Conservation (phyloP, 2,888 invertebrate genomes). For the Cephus nigrinus region DNA sequence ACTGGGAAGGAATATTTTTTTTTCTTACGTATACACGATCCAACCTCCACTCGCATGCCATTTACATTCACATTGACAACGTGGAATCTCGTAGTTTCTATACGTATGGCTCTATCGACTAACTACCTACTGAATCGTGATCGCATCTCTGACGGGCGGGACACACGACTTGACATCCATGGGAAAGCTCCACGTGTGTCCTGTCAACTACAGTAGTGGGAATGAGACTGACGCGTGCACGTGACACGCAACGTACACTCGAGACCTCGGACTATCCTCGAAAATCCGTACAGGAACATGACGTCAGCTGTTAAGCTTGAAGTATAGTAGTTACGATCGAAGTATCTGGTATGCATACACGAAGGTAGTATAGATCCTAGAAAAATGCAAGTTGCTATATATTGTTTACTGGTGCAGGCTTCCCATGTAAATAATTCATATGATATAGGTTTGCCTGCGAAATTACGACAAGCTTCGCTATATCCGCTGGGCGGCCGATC, state of each 20-base stretch:
- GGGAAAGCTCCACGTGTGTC: conserved; percentile 51
- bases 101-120: background rate
- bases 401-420: background rate
- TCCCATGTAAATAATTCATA: conserved; percentile 24
- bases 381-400: background rate
- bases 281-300: background rate
- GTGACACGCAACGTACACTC: conserved; percentile 42
- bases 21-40: background rate
- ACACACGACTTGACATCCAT: conserved; percentile 31
- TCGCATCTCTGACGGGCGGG: background rate
- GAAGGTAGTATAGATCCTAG: background rate
- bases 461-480: conserved; percentile 21
- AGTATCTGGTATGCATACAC: background rate
- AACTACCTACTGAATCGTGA: conserved; percentile 6
- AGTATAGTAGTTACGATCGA: background rate
- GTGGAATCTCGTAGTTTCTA: background rate
- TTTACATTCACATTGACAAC: background rate
- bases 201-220: conserved; percentile 45
- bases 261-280: background rate
- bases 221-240: conserved; percentile 40
- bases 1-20: background rate
- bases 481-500: conserved; percentile 30
- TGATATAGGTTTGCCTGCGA: conserved; percentile 26
- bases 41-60: background rate
- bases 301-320: background rate